phyloP scores from a whole-genome alignment of 2,888 invertebrate species.

The Caenorhabditis drosophilae region DNA sequence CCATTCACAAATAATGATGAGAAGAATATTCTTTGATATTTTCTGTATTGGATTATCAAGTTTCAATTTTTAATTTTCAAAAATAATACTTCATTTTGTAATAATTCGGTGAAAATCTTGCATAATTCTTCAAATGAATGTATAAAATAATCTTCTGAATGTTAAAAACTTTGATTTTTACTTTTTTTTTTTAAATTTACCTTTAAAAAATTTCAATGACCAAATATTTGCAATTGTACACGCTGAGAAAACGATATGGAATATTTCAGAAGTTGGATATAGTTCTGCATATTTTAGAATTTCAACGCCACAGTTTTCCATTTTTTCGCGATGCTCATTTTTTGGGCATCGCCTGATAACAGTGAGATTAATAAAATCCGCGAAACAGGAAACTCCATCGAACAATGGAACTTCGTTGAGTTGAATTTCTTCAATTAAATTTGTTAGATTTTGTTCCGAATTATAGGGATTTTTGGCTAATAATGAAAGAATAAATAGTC shows the following conservation, averaged over 20 bases:
- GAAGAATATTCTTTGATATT: background rate
- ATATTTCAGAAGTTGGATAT: no score
- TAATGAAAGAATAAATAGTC: slow-evolving; percentile 13
- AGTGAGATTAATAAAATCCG: no score
- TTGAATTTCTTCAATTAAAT: no score
- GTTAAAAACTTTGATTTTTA: background rate
- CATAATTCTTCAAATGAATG: background rate
- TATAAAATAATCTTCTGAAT: background rate
- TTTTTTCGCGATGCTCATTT: no score
- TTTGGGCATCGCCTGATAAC: no score
- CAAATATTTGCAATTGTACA: background rate
- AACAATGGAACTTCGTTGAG: no score
- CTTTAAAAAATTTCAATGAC: background rate
- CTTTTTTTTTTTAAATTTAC: background rate
- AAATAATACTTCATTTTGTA: no score
- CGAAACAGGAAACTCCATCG: no score
- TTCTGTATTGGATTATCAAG: background rate
- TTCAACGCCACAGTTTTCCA: no score
- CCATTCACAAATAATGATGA: background rate
- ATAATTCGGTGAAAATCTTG: background rate
- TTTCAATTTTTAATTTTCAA: background rate
- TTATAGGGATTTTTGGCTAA: slow-evolving; percentile 12
- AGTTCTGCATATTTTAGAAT: no score
- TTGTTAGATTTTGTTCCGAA: background rate
- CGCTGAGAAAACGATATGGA: background rate